Base-by-base conservation (phyloP, 1,140 invertebrate species). In the Drosophila rhopaloa region DNA sequence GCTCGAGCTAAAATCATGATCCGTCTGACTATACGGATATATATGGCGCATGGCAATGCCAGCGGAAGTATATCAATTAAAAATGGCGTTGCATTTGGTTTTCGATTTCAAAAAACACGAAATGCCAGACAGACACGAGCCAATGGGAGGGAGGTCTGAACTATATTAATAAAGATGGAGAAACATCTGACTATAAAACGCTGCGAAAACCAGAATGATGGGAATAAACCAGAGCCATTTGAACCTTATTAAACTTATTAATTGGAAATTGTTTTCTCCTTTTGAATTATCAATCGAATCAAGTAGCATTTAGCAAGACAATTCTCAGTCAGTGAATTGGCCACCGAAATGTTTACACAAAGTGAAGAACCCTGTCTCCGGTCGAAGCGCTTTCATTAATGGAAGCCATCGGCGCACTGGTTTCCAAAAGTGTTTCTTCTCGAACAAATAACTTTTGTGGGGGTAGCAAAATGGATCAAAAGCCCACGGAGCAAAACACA, bases 31-130 rank as follows among this genome's bases (percentile, higher is more conserved):
- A 35, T 19, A 19, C 50, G 50, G 50, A 53, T 53, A 35, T 51
- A 51, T 37, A 37, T 48, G 60, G 41, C 79, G 41, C 55, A 54
- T 59, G 70, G 47, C 60, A 57, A 32, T 61, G 47, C 41, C 70
- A 83, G 75, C 83, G 83, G 83, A 86, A 83, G 76, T 63, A 48
- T 83, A 67, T 70, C 79, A 86, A 86, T 86, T 86, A 65, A 80
- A 86, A 86, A 86, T 86, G 79, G 83, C 79, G 83, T 70, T 73
- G 40, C 60, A 79, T 81, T 79, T 70, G 79, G 79, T 83, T 70
- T 86, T 71, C 68, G 40, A 83, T 86, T 86, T 88, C 83, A 66
- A 19, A 65, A 44, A 63, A 48, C 14, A 40, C 24, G 8, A n/a
- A 5, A 44, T 16, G 38, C 19, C 43, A 60, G 32, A 73, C 71